A percentile compares a stretch with the other conserved stretches of the same genome.
Evolutionary conservation across 2,113 vertebrate species (phyloP).

Genomic region (Apodemus speciosus): DNA sequence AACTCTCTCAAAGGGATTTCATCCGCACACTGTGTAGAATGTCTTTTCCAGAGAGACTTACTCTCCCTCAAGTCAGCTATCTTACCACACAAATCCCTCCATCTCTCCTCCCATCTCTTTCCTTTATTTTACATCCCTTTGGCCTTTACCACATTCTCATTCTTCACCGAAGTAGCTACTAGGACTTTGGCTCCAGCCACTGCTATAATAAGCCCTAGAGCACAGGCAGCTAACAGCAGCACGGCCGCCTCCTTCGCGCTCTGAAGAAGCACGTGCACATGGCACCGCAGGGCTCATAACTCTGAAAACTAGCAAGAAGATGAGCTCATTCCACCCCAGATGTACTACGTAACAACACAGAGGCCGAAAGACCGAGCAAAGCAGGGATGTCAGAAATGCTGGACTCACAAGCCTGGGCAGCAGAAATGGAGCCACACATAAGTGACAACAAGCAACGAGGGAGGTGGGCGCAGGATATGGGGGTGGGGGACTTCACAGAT

Average conservation of each 20-base stretch:
- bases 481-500: not conserved
- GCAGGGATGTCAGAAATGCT: not conserved
- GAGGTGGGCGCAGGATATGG: rapidly evolving
- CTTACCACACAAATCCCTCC: not conserved
- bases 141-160: not conserved
- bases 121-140: not conserved
- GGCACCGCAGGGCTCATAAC: not conserved
- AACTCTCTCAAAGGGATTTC: not conserved
- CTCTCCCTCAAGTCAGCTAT: not conserved
- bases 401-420: not conserved
- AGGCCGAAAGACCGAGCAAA: not conserved
- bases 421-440: not conserved
- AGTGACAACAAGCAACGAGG: not conserved
- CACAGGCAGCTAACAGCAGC: not conserved
- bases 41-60: not conserved
- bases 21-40: not conserved
- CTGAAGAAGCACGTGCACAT: not conserved
- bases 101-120: not conserved
- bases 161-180: not conserved
- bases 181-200: not conserved
- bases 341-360: not conserved
- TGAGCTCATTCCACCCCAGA: not conserved
- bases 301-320: not conserved
- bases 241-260: not conserved
- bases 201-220: not conserved